Evolutionary conservation across 2,113 vertebrate species (phyloP).

Genomic region (Dissostichus mawsoni): DNA sequence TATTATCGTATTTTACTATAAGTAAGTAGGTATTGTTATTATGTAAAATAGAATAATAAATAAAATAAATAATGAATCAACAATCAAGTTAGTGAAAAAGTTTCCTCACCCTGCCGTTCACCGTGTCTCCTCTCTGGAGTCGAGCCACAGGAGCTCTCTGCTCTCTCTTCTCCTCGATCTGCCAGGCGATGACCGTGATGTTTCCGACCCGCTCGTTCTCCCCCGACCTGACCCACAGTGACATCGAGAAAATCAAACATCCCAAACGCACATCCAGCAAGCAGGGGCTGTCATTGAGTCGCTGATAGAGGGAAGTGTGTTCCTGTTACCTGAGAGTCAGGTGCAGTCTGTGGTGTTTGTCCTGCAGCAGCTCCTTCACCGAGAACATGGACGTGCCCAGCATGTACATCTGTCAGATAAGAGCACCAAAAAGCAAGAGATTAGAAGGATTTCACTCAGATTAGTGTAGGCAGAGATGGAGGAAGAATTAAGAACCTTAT

Average conservation of each 20-base stretch:
- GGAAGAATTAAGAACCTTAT: too few relatives aligned
- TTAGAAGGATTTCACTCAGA: conserved; percentile 14
- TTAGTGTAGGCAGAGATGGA: too few relatives aligned
- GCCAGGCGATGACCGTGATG: conserved; percentile 97
- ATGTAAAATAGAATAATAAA: neutral
- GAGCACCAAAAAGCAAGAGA: neutral
- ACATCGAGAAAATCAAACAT: neutral
- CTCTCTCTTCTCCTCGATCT: conserved; percentile 95
- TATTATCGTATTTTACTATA: too few relatives aligned
- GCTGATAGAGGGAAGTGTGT: neutral
- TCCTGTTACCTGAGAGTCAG: conserved; percentile 91
- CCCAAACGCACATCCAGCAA: neutral
- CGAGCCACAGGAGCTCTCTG: conserved; percentile 89
- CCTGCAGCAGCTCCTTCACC: conserved; percentile 95
- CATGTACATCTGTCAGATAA: conserved; percentile 92
- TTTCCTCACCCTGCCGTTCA: conserved; percentile 91
- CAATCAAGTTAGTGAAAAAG: neutral
- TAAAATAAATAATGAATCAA: neutral
- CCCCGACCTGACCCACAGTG: conserved; percentile 87
- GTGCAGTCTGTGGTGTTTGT: conserved; percentile 93
- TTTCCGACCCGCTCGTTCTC: conserved; percentile 95
- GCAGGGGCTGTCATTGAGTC: neutral
- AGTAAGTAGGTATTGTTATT: too few relatives aligned
- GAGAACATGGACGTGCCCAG: conserved; percentile 93
- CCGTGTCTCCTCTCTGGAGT: conserved; percentile 87